Base-by-base conservation (phyloP, 2,797 vertebrate genomes). In the Chloroceryle amazona region DNA sequence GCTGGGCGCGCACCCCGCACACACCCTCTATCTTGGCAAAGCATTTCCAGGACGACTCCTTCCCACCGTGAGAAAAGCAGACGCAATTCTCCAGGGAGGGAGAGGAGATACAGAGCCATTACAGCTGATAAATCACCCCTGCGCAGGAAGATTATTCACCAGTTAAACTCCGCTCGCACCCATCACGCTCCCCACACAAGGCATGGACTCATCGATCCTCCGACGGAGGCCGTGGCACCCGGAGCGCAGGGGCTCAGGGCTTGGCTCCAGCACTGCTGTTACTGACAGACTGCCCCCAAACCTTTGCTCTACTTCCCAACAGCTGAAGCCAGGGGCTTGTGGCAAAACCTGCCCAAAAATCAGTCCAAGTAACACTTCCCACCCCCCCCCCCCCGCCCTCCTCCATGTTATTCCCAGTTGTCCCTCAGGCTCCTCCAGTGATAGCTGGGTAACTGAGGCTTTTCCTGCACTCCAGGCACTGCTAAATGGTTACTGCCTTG, bases 261-360 rank as follows among this genome's bases (percentile, higher is more conserved):
- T 70, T 2, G 0, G 63, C 33, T 57, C 70, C 61, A 25, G 0
- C 2, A 0, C 82, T 11, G 51, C 90, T 14, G 21, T 10, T 6
- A 3, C 5, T 1, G 1, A 52, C 37, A 17, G 46, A 4, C 41
- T 21, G 8, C 1, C 20, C 58, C 39, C 3, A 0, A 13, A 22
- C 8, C 65, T 23, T 0, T 12, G 76, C 70, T 63, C 60, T 1
- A 0, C 52, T 5, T 28, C 23, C 19, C 73, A 46, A 10, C 29
- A 31, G 39, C 54, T 33, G 1, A 1, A 8, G 49, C 60, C 2
- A 13, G 16, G 26, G 18, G 11, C 22, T 75, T 49, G 13, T 63
- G 23, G 39, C 28, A n/a, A 15, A 60, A 47, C 55, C 26, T 14
- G 12, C 54, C 65, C 10, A 44, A 13, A 60, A 65, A 57, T 13